Evolutionary conservation across 1,140 invertebrate genomes (phyloP), one percentile per base, ranked within the genome.

Genomic region (Amphibalanus amphitrite): DNA sequence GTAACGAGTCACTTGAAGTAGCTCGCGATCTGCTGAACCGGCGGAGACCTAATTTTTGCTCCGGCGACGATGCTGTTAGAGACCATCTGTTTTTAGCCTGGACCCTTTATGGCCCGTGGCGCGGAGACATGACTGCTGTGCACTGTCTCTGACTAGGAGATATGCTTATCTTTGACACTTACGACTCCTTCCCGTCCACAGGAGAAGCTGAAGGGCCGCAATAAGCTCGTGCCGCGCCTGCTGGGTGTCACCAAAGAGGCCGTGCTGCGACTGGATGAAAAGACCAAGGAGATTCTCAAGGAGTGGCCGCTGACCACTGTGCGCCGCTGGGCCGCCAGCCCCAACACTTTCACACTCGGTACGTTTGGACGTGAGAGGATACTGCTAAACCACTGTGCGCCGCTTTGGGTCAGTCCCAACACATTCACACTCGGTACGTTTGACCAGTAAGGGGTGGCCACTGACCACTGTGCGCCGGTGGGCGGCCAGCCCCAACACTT

Each of bases 401-500:
- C 84, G 96, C 72, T 17, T 6, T 99, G 97, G 97, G 96, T 95
- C 67, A 97, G 94, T 30, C 93, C 95, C 0, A 98, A 98, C 80
- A 98, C 94, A n/a, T 99, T 99, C 79, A 99, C 96, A 0, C 84
- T 99, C 59, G 83, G 74, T 75, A 64, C 40, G 69, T n/a, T 69
- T 28, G 6, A 17, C 6, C 6, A 17, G 38, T 38, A 90, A 93
- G 81, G 92, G 90, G 8, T 99, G 96, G 95, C 97, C 93, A 1
- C 84, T 97, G 73, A 99, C 94, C 65, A 97, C 93, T 6, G 97
- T 99, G 0, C 84, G 93, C 73, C 84, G 96, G 72, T 99, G 97
- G 97, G 97, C 96, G 69, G 96, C 97, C 67, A 97, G 94, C 30
- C 93, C 95, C 0, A 98, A 98, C 80, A 98, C 94, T n/a, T 99